Percentiles rank a stretch among this genome's conserved stretches.
phyloP scores from a whole-genome alignment of 2,113 vertebrate species.

The Excalfactoria chinensis region DNA sequence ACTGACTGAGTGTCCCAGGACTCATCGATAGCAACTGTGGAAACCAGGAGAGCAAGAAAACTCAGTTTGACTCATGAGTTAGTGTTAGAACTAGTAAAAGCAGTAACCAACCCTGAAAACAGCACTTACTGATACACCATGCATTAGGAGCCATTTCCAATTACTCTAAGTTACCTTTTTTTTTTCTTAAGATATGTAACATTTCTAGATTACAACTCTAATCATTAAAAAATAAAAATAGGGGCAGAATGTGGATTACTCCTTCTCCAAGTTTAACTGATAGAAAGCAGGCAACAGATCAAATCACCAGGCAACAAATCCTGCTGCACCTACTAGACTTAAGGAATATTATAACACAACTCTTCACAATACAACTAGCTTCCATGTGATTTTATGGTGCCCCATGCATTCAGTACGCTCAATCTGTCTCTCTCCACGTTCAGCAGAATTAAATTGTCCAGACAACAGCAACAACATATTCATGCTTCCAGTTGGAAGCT shows the following conservation, averaged over 20 bases:
- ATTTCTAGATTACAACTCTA: background rate
- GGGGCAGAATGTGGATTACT: background rate
- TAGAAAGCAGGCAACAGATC: background rate
- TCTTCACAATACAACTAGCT: background rate
- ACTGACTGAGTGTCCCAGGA: conserved; percentile 92
- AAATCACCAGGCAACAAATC: background rate
- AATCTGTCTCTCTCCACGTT: background rate
- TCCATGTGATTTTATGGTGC: background rate
- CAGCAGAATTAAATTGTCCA: background rate
- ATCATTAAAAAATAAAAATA: background rate
- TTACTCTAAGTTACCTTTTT: background rate
- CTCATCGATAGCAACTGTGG: conserved; percentile 87
- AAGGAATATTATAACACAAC: background rate
- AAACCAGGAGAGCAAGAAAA: rapidly evolving
- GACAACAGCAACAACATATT: background rate
- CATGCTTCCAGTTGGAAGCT: background rate
- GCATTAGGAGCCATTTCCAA: background rate
- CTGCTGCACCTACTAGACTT: background rate
- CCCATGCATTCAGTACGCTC: background rate
- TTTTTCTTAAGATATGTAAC: background rate
- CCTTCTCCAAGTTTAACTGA: background rate
- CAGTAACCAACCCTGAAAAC: background rate
- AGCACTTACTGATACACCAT: background rate
- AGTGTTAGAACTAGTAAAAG: background rate
- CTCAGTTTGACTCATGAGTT: rapidly evolving